These are phyloP conservation scores for Porites rus DNA, from an alignment of 92 coral and sea anemone species.

Conservation along the genomic window DNA sequence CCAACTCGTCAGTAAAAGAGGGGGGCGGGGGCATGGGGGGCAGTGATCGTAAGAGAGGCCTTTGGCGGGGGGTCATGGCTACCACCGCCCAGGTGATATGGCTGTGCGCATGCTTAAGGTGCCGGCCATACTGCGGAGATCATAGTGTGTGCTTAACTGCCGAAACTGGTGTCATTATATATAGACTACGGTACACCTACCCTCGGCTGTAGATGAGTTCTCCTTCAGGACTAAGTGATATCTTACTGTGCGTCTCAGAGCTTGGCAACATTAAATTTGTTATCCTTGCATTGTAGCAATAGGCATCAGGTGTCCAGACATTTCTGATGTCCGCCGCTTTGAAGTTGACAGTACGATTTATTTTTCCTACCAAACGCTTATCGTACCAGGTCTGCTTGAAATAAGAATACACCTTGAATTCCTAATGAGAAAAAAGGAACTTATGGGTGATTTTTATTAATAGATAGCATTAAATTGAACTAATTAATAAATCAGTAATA, in stretches of 20 bases:
- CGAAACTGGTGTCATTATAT: too few species aligned
- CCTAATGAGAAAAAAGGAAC: slow-evolving; percentile 35
- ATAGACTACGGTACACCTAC: slow-evolving; percentile 17
- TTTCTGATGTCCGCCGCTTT: slow-evolving; percentile 70
- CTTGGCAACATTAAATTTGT: slow-evolving; percentile 71
- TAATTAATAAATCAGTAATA: too few species aligned
- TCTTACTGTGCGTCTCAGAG: slow-evolving; percentile 70
- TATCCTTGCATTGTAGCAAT: slow-evolving; percentile 79
- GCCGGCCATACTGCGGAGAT: too few species aligned
- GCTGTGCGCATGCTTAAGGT: too few species aligned
- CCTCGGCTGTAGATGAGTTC: slow-evolving; percentile 71
- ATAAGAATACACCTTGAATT: slow-evolving; percentile 73
- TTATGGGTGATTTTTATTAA: background rate
- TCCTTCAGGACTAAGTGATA: slow-evolving; percentile 58
- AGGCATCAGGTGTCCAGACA: slow-evolving; percentile 87
- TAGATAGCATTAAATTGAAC: background rate
- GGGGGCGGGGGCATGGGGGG: too few species aligned
- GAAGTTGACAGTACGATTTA: slow-evolving; percentile 60
- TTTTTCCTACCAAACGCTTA: slow-evolving; percentile 62
- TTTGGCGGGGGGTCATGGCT: too few species aligned
- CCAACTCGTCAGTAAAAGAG: too few species aligned
- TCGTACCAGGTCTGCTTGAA: slow-evolving; percentile 75
- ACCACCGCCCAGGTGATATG: too few species aligned
- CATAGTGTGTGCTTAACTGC: too few species aligned
- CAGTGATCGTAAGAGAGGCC: too few species aligned